phyloP scores from a whole-genome alignment of 2,113 vertebrate species.

The Mungos mungo region DNA sequence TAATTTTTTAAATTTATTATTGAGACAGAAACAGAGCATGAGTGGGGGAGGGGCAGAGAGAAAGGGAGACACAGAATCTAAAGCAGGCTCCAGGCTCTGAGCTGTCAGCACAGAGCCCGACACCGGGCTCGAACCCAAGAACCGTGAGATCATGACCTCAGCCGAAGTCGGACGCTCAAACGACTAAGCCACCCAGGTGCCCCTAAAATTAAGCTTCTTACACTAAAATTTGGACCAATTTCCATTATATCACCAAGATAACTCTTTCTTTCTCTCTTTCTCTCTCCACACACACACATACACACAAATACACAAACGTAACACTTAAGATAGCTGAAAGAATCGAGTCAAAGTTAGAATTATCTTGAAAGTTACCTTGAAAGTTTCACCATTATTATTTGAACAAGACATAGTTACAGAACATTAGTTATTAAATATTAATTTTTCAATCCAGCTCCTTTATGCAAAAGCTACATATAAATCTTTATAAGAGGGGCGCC shows the following conservation, averaged over 20 bases:
- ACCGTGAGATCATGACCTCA: no score
- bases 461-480: neutral
- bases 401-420: neutral
- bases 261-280: neutral
- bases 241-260: neutral
- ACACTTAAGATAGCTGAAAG: neutral
- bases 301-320: neutral
- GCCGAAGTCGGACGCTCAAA: no score
- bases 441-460: neutral
- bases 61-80: no score
- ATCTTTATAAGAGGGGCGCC: neutral
- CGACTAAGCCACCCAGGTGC: no score
- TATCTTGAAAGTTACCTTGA: neutral
- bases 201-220: slow-evolving; percentile 16
- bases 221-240: neutral
- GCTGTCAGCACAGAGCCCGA: no score
- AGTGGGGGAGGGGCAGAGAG: no score
- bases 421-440: neutral
- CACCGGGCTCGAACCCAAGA: no score
- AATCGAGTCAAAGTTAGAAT: neutral
- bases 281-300: neutral
- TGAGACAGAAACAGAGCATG: no score
- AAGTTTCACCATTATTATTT: neutral
- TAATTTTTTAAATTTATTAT: no score
- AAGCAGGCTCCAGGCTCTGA: no score